Conservation (phyloP, 2,113 vertebrate species). For the Neotoma lepida region DNA sequence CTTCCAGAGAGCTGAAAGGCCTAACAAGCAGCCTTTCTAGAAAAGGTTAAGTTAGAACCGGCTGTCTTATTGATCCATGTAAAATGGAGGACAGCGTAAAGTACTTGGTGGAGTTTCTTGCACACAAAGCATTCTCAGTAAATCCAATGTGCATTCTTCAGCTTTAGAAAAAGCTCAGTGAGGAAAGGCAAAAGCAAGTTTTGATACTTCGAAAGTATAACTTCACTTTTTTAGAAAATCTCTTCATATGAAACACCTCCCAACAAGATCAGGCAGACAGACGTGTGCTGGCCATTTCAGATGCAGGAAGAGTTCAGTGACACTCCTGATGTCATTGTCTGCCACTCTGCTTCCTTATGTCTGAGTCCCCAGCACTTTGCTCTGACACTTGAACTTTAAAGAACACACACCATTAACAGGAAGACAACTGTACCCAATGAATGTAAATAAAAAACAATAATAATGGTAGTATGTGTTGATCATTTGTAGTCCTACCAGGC, state of each 20-base stretch:
- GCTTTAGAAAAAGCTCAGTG: constrained; percentile 25
- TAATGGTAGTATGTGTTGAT: background rate
- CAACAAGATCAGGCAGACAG: constrained; percentile 36
- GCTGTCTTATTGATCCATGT: background rate
- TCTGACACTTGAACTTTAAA: constrained; percentile 18
- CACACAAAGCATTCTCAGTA: constrained; percentile 9
- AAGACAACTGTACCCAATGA: constrained; percentile 16
- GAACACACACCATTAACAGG: constrained; percentile 21
- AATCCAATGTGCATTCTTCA: background rate
- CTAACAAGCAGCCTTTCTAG: constrained; percentile 17
- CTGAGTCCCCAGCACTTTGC: background rate
- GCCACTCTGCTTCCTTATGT: background rate
- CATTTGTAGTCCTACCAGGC: background rate
- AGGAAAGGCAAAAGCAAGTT: constrained; percentile 38
- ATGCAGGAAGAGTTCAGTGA: background rate
- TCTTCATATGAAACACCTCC: background rate
- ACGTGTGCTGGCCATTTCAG: background rate
- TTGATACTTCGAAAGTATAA: constrained; percentile 25
- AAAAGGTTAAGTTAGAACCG: constrained; percentile 11
- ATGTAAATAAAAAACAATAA: constrained; percentile 2
- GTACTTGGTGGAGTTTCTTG: background rate
- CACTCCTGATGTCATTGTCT: background rate
- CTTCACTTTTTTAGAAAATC: constrained; percentile 36
- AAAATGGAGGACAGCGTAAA: constrained; percentile 37
- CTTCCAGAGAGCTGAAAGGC: background rate